Base-by-base conservation (phyloP, 2,113 vertebrate species). In the Onychostruthus taczanowskii region DNA sequence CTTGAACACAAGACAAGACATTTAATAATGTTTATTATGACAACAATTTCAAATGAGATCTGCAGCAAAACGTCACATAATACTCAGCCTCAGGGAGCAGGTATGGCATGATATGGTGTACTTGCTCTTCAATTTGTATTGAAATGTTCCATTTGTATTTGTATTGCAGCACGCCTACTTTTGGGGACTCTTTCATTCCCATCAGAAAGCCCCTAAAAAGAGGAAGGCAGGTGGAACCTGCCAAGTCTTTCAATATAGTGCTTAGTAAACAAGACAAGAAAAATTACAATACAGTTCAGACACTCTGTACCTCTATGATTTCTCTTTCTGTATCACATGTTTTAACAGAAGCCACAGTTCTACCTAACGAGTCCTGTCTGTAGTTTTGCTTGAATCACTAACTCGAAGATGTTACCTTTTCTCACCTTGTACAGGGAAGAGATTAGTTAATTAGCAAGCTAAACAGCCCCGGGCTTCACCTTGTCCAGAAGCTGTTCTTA, bases 21-120 rank as follows among this genome's bases (percentile, higher is more conserved):
- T 68, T 90, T 72, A 27, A 90, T 84, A 31, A 44, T 11, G 28
- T 96, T 96, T 94, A 96, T 96, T 96, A 50, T 46, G 18, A 64
- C 37, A 84, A 44, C 49, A 80, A 43, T 68, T 78, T 88, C 39
- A 75, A 63, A 70, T 30, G 23, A 75, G 44, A n/a, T 12, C 68
- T 78, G 86, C 80, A 93, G 92, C 61, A 72, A 56, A 84, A 50
- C 1, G 13, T 50, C 67, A 58, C 9, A 0, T 43, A 39, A 33
- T 10, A 75, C 55, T 74, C 43, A 61, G 67, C 43, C 94, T 79
- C n/a, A 7, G 47, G 24, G 55, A 88, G 64, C 30, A 66, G 82
- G n/a, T 33, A 33, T 4, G n/a, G 26, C 47, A 28, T 2, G 33
- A 72, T 4, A 37, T 0, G 5, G 24, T 23, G 16, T n/a, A 19